Conservation (phyloP, 2,113 vertebrate genomes). For the Quiscalus mexicanus region DNA sequence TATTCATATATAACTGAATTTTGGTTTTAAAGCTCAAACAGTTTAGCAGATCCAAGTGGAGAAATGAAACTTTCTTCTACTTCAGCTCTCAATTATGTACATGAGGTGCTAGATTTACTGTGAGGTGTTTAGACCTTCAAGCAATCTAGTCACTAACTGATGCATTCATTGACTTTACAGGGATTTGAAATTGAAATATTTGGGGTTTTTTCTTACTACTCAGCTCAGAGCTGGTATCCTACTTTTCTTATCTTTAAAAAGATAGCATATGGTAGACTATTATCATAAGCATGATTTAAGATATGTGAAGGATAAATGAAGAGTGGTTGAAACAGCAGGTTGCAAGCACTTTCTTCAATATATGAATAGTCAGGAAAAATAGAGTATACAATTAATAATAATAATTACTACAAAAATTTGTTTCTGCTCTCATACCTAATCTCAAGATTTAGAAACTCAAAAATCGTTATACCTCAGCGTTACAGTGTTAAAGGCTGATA, state of each 20-base stretch:
- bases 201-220: background rate
- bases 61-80: background rate
- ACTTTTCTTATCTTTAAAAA: background rate
- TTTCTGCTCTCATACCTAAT: background rate
- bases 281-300: background rate
- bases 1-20: background rate
- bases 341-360: background rate
- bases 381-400: background rate
- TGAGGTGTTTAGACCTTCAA: background rate
- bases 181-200: background rate
- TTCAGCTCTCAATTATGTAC: background rate
- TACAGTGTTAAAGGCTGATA: background rate
- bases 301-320: background rate
- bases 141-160: background rate
- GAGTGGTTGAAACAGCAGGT: background rate
- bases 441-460: background rate
- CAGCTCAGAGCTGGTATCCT: background rate
- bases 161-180: background rate
- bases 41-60: background rate
- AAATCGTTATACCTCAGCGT: background rate
- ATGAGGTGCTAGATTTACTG: background rate
- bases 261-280: background rate
- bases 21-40: slow-evolving; percentile 11
- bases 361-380: background rate
- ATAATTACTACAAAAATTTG: background rate